Evolutionary conservation across 35 echinoderm and acorn worm genomes (phyloP).

Genomic region (Apostichopus parvimensis): DNA sequence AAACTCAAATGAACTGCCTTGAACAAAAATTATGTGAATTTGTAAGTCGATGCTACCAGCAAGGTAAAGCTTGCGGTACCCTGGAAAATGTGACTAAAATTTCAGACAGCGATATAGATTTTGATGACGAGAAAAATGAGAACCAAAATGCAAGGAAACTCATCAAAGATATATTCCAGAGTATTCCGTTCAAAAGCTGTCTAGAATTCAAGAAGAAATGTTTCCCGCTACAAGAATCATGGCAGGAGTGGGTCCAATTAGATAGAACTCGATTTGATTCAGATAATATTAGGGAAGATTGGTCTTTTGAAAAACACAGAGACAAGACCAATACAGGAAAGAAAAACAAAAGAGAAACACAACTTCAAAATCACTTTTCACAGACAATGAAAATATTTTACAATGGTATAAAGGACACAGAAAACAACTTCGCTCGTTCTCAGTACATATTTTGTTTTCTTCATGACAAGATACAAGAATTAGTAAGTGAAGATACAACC

Average conservation of each 20-base stretch:
- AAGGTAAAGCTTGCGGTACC: neutral
- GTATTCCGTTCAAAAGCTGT: neutral
- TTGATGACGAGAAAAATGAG: neutral
- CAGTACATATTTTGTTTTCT: neutral
- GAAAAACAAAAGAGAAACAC: neutral
- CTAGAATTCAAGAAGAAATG: constrained; percentile 8
- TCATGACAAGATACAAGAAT: neutral
- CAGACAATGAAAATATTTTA: neutral
- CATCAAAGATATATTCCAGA: neutral
- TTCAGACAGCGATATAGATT: neutral
- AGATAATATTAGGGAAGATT: neutral
- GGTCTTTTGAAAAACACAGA: constrained; percentile 9
- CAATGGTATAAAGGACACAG: neutral
- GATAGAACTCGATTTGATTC: neutral
- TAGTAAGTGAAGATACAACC: neutral
- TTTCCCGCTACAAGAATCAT: neutral
- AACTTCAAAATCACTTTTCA: constrained; percentile 16
- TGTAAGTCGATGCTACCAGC: neutral
- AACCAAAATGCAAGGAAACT: neutral
- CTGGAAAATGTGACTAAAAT: neutral
- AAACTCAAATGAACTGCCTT: neutral
- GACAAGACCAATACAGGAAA: neutral
- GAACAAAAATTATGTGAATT: neutral
- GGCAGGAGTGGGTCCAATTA: constrained; percentile 25
- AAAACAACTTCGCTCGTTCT: neutral